Evolutionary conservation across 2,888 invertebrate species (phyloP).

Genomic region (Pandemis cinnamomeana): DNA sequence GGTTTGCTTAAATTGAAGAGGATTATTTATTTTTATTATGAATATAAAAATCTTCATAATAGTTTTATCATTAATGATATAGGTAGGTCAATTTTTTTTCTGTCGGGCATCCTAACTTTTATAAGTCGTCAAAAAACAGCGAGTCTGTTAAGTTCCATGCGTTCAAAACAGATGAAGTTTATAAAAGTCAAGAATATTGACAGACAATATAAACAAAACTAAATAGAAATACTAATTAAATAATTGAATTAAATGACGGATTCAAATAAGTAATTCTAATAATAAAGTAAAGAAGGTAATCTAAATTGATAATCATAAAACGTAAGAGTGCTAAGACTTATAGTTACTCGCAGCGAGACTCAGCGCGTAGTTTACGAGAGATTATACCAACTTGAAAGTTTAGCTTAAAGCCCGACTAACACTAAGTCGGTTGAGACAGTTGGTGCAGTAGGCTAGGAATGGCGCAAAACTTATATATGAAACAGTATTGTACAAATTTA

Average conservation of each 20-base stretch:
- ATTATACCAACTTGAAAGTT: slow-evolving; percentile 37
- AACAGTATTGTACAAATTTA: background rate
- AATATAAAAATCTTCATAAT: background rate
- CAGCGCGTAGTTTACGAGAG: slow-evolving; percentile 25
- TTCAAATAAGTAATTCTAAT: too few relatives aligned
- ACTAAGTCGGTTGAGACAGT: slow-evolving; percentile 36
- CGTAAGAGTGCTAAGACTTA: slow-evolving; percentile 32
- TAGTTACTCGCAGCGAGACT: slow-evolving; percentile 24
- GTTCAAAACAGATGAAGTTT: too few relatives aligned
- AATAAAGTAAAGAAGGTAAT: background rate
- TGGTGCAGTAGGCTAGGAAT: slow-evolving; percentile 29
- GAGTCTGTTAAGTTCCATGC: too few relatives aligned
- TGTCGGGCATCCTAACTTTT: too few relatives aligned
- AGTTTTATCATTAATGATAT: background rate
- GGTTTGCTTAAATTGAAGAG: slow-evolving; percentile 7
- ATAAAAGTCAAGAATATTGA: too few relatives aligned
- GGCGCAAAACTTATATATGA: slow-evolving; percentile 23
- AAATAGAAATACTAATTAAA: too few relatives aligned
- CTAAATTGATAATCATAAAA: slow-evolving; percentile 3
- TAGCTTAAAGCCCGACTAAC: slow-evolving; percentile 38
- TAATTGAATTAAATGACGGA: too few relatives aligned
- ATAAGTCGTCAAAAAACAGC: background rate
- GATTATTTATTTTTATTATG: background rate
- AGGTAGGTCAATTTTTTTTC: too few relatives aligned
- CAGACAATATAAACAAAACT: too few relatives aligned